A percentile compares a stretch with the other conserved stretches of the same genome.
These are phyloP conservation scores for Corvus hawaiiensis DNA, from an alignment of 2,113 vertebrate species.

Conservation along the genomic window DNA sequence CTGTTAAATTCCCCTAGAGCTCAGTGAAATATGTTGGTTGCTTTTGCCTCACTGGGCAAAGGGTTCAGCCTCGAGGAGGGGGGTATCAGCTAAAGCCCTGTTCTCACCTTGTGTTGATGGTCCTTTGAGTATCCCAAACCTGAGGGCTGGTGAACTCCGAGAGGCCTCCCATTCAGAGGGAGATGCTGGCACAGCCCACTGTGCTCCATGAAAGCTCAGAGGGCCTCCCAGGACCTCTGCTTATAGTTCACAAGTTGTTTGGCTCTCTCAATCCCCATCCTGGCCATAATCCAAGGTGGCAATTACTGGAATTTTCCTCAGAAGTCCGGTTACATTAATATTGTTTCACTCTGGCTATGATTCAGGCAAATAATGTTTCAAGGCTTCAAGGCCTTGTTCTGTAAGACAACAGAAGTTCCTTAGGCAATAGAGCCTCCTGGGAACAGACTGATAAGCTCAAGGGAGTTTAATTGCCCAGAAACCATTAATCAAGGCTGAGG, in stretches of 20 bases:
- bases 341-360: background rate
- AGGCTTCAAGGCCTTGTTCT: background rate
- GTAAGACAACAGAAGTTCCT: background rate
- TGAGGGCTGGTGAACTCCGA: background rate
- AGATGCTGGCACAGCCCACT: background rate
- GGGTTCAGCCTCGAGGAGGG: background rate
- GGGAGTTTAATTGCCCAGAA: background rate
- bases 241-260: background rate
- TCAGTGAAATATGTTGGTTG: background rate
- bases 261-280: background rate
- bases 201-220: no score
- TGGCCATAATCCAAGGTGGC: background rate
- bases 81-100: background rate
- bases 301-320: background rate
- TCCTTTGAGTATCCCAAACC: background rate
- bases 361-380: background rate
- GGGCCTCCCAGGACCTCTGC: background rate
- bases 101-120: background rate
- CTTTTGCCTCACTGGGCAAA: background rate
- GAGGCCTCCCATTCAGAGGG: background rate
- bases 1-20: background rate
- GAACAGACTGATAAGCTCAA: background rate
- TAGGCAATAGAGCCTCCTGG: background rate
- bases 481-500: background rate
- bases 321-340: no score